Percentiles rank a stretch among this genome's conserved stretches.
Evolutionary conservation across 2,888 invertebrate genomes (phyloP).

Genomic region (Cylindroiulus punctatus): DNA sequence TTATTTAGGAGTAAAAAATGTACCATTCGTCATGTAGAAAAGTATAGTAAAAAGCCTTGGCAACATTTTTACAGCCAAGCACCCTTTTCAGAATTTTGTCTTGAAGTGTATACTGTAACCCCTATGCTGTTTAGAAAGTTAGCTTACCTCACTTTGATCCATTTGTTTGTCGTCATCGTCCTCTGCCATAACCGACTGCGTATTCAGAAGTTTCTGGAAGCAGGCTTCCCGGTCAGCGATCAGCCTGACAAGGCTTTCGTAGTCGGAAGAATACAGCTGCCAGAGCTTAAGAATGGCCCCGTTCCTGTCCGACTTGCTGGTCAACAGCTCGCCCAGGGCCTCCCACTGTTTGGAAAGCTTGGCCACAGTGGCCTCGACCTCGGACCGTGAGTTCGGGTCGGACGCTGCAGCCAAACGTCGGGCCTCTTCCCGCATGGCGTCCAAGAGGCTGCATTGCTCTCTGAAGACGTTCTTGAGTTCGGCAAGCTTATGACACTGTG

Average conservation of each 20-base stretch:
- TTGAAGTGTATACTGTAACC: too few relatives aligned
- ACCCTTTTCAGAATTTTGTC: too few relatives aligned
- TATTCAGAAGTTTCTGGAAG: slow-evolving; percentile 51
- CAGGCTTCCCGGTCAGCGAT: slow-evolving; percentile 46
- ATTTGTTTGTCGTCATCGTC: slow-evolving; percentile 46
- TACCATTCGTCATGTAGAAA: too few relatives aligned
- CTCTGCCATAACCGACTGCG: neutral
- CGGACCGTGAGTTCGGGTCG: neutral
- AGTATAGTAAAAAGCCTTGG: too few relatives aligned
- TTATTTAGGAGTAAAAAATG: neutral
- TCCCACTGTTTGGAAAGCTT: slow-evolving; percentile 51
- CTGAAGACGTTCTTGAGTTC: slow-evolving; percentile 60
- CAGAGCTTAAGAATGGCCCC: slow-evolving; percentile 48
- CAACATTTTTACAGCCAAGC: too few relatives aligned
- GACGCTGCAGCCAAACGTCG: slow-evolving; percentile 4
- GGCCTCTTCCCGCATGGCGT: slow-evolving; percentile 15
- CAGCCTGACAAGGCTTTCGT: slow-evolving; percentile 37
- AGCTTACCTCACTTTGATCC: slow-evolving; percentile 56
- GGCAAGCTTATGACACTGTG: slow-evolving; percentile 76
- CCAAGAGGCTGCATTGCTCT: neutral
- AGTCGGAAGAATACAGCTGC: slow-evolving; percentile 52
- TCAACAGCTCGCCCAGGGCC: slow-evolving; percentile 31
- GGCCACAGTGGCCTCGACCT: slow-evolving; percentile 23
- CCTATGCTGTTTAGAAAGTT: neutral
- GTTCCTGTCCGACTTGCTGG: slow-evolving; percentile 1